These are phyloP conservation scores for Dioctria rufipes DNA, from an alignment of 2,888 invertebrate genomes.

Conservation along the genomic window DNA sequence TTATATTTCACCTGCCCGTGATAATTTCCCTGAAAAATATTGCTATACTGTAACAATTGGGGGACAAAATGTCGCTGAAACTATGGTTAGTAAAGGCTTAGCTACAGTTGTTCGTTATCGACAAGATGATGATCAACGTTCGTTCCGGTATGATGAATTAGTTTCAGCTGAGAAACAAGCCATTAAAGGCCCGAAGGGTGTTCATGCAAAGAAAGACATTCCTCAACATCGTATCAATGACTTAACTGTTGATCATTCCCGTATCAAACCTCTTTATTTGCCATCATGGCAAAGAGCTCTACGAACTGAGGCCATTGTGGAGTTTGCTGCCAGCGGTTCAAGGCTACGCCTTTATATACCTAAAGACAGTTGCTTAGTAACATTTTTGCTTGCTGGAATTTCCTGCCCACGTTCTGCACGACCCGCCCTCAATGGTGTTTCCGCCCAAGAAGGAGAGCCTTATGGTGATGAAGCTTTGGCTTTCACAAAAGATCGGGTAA, in stretches of 20 bases:
- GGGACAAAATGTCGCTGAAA: conserved; percentile 94
- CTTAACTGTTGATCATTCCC: conserved; percentile 77
- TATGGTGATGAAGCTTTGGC: conserved; percentile 93
- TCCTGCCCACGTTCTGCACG: conserved; percentile 89
- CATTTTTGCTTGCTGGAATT: conserved; percentile 86
- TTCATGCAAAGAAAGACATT: conserved; percentile 91
- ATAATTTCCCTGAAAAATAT: conserved; percentile 93
- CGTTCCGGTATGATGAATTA: conserved; percentile 92
- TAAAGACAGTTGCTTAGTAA: conserved; percentile 94
- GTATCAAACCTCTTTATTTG: conserved; percentile 90
- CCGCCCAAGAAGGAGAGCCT: conserved; percentile 86
- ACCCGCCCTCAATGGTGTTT: conserved; percentile 78
- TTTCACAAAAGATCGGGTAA: conserved; percentile 85
- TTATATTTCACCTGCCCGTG: conserved; percentile 95
- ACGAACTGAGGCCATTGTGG: conserved; percentile 92
- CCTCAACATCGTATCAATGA: conserved; percentile 90
- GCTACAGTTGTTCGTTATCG: conserved; percentile 95
- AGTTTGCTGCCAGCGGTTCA: conserved; percentile 97
- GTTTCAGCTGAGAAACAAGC: conserved; percentile 95
- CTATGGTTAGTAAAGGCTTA: conserved; percentile 91
- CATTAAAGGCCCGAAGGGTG: conserved; percentile 81
- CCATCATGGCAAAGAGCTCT: conserved; percentile 94
- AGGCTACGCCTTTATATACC: conserved; percentile 93
- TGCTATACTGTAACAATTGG: conserved; percentile 94
- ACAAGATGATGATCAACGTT: conserved; percentile 96